Conservation (phyloP, 2,113 vertebrate genomes). For the Ia io region DNA sequence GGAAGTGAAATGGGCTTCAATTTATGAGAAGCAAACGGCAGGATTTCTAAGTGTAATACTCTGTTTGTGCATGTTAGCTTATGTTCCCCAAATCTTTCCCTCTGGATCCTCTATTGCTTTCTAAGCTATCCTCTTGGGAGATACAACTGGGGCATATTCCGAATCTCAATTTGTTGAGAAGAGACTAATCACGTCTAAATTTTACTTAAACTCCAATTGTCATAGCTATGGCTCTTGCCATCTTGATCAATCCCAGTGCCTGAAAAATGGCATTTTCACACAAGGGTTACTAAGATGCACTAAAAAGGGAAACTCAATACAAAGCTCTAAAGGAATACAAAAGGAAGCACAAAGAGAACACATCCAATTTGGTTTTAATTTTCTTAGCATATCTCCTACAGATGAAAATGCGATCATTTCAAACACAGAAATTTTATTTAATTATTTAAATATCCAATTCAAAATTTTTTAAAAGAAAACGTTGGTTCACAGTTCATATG, state of each 20-base stretch:
- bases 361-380: neutral
- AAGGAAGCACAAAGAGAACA: neutral
- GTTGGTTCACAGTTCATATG: neutral
- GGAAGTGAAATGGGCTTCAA: neutral
- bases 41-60: slow-evolving; percentile 24
- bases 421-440: slow-evolving; percentile 1
- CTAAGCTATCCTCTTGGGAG: slow-evolving; percentile 68
- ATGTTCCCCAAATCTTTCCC: slow-evolving; percentile 62
- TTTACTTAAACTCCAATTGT: slow-evolving; percentile 60
- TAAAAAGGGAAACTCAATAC: neutral
- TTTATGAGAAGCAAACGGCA: slow-evolving; percentile 31
- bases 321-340: neutral
- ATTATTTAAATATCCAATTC: neutral
- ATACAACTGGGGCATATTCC: slow-evolving; percentile 48
- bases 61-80: slow-evolving; percentile 23
- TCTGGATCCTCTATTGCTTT: slow-evolving; percentile 51
- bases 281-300: neutral
- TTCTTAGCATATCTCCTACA: neutral
- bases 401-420: neutral
- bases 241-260: neutral
- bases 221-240: neutral
- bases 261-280: slow-evolving; percentile 13
- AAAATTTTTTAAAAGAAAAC: slow-evolving; percentile 43
- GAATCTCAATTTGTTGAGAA: slow-evolving; percentile 52
- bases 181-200: slow-evolving; percentile 69